Evolutionary conservation across 2,797 vertebrate genomes (phyloP).

Genomic region (Myripristis murdjan): DNA sequence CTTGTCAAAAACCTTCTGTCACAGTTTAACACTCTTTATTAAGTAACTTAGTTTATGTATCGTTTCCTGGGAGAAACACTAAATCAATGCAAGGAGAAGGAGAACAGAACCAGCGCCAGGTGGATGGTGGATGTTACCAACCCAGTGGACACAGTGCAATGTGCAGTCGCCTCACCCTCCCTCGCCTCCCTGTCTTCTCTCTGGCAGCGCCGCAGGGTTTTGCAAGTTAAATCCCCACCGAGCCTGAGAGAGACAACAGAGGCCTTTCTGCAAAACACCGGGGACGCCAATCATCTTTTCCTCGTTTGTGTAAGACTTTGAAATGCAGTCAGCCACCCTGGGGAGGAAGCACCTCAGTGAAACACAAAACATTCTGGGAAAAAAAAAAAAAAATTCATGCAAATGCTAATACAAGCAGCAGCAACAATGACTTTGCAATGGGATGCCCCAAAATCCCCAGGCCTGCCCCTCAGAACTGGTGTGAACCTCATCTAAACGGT

Average conservation of each 20-base stretch:
- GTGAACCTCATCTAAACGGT: conserved; percentile 5
- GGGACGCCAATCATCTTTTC: conserved; percentile 16
- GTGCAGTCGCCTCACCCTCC: neutral
- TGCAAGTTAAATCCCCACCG: conserved; percentile 48
- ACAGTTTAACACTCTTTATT: conserved; percentile 29
- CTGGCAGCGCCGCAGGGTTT: conserved; percentile 3
- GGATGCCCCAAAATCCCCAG: neutral
- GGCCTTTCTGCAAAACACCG: conserved; percentile 27
- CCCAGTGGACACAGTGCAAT: conserved; percentile 1
- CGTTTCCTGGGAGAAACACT: conserved; percentile 17
- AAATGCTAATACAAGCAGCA: conserved; percentile 33
- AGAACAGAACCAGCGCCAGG: conserved; percentile 7
- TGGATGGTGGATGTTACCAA: neutral
- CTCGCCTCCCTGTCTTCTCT: neutral
- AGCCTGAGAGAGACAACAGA: conserved; percentile 16
- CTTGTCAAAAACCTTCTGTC: conserved; percentile 32
- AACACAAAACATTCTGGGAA: conserved; percentile 21
- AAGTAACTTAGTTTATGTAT: neutral
- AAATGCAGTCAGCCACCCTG: conserved; percentile 38
- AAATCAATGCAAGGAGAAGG: neutral
- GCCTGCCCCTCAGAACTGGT: neutral
- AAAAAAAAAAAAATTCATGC: neutral
- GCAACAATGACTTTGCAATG: conserved; percentile 15
- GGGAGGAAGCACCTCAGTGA: conserved; percentile 17
- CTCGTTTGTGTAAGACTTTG: conserved; percentile 46